Evolutionary conservation across 2,113 vertebrate species (phyloP).

Genomic region (Scortum barcoo): DNA sequence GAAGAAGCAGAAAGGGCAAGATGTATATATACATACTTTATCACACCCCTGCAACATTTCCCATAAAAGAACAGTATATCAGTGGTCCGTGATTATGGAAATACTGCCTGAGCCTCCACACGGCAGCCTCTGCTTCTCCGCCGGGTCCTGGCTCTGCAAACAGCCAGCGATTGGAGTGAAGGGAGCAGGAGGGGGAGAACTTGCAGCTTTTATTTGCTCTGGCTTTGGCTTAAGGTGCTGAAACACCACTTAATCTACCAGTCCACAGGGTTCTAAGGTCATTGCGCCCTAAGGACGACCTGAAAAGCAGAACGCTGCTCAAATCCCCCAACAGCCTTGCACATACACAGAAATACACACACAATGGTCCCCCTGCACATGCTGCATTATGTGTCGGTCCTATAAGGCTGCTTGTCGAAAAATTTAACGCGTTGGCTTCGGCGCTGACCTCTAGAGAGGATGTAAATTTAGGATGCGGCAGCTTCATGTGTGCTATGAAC

Average conservation of each 20-base stretch:
- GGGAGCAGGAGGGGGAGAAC: conserved; percentile 35
- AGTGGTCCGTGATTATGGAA: conserved; percentile 30
- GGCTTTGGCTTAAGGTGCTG: conserved; percentile 69
- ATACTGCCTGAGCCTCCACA: conserved; percentile 12
- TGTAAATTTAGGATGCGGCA: not conserved
- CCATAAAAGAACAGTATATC: conserved; percentile 20
- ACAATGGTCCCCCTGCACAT: conserved; percentile 10
- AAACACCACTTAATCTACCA: conserved; percentile 78
- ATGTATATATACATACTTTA: not conserved
- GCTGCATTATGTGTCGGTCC: not conserved
- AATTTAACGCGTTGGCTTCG: not conserved
- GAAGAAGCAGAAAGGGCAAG: conserved; percentile 17
- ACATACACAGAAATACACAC: conserved; percentile 26
- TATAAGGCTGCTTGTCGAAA: conserved; percentile 3
- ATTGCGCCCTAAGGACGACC: conserved; percentile 36
- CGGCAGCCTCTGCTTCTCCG: conserved; percentile 52
- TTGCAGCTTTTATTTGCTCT: conserved; percentile 74
- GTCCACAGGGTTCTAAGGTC: conserved; percentile 67
- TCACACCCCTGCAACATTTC: not conserved
- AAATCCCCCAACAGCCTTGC: conserved; percentile 34
- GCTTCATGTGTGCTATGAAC: not conserved
- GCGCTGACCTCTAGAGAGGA: conserved; percentile 10
- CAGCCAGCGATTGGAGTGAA: conserved; percentile 51
- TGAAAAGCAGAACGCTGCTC: conserved; percentile 40
- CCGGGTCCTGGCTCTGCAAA: conserved; percentile 64